Evolutionary conservation across 2,797 vertebrate species (phyloP), one percentile per base, ranked within the genome.

Genomic region (Acestrorhynchus altus): DNA sequence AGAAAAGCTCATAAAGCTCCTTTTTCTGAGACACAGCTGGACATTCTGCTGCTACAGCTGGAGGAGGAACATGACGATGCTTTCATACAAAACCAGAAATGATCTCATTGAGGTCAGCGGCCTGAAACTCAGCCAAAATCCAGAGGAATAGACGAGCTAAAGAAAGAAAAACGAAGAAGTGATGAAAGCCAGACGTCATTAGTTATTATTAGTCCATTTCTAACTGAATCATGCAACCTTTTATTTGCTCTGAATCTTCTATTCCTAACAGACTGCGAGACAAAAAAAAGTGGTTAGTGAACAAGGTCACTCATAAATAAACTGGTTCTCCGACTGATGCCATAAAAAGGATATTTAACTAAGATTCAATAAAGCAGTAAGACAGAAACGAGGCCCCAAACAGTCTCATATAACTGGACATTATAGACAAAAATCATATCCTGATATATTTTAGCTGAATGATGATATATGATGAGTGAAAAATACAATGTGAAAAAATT

Each of bases 241-340:
- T 22, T 8, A 11, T 63, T 18, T 4, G 18, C 16, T n/a, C 35
- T 20, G 40, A 63, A 15, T 35, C 7, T 1, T 47, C 31, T 35
- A 35, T 35, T 65, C 9, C n/a, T 11, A 65, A 57, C 70, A 49
- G 35, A 35, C 16, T n/a, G 8, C 20, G n/a, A 49, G 22, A 40
- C n/a, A n/a, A 31, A 20, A 39, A 10, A 69, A 61, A 6, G 22
- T 4, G 12, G 8, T 28, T 35, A 54, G 42, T 72, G 20, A 44
- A 42, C 8, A 92, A 93, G 83, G 90, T 35, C 31, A 35, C 31
- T 6, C 31, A 35, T 2, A 35, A 35, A 35, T 35, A 35, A 35
- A 35, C n/a, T n/a, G 31, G 31, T 35, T 2, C 31, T 35, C 2
- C 31, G 6, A 35, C 2, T 35, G 6, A 35, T 35, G n/a, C n/a